Conservation (phyloP, 2,888 invertebrate genomes). For the Agriotes lineatus region DNA sequence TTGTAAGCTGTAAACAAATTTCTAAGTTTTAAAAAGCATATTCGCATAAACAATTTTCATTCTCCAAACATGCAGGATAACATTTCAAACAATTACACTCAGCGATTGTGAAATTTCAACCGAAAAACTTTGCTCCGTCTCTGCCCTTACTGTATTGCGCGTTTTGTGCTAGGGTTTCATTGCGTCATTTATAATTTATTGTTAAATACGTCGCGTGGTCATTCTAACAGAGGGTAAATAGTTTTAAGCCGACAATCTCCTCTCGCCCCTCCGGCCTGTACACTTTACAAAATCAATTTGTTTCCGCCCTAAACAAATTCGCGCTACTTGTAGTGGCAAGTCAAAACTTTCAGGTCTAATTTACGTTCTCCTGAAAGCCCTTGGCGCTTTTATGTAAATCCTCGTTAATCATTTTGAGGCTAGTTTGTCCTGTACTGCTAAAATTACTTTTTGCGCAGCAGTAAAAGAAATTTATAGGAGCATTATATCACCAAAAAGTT, state of each 20-base stretch:
- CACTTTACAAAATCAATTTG: conserved; percentile 41
- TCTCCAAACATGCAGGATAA: too few relatives aligned
- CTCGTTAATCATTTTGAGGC: too few relatives aligned
- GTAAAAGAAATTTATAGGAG: too few relatives aligned
- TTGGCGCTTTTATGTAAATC: not conserved
- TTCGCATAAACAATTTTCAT: too few relatives aligned
- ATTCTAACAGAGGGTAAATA: conserved; percentile 46
- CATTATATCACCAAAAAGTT: too few relatives aligned
- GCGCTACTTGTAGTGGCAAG: not conserved
- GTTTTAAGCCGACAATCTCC: conserved; percentile 45
- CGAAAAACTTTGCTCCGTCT: conserved; percentile 10
- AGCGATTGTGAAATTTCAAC: not conserved
- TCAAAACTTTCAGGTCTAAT: conserved; percentile 6
- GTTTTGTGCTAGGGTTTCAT: conserved; percentile 37
- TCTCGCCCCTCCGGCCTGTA: conserved; percentile 31
- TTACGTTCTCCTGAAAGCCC: not conserved
- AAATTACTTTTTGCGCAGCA: too few relatives aligned
- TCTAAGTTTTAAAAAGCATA: too few relatives aligned
- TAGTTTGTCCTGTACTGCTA: too few relatives aligned
- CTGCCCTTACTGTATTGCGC: conserved; percentile 36
- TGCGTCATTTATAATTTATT: conserved; percentile 45
- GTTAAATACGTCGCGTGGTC: conserved; percentile 46
- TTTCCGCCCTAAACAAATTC: conserved; percentile 17
- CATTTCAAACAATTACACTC: not conserved
- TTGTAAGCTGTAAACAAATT: too few relatives aligned